Percentiles rank a stretch among this genome's conserved stretches.
These are phyloP conservation scores for Cardiocondyla obscurior DNA, from an alignment of 1,140 invertebrate genomes.

Conservation along the genomic window DNA sequence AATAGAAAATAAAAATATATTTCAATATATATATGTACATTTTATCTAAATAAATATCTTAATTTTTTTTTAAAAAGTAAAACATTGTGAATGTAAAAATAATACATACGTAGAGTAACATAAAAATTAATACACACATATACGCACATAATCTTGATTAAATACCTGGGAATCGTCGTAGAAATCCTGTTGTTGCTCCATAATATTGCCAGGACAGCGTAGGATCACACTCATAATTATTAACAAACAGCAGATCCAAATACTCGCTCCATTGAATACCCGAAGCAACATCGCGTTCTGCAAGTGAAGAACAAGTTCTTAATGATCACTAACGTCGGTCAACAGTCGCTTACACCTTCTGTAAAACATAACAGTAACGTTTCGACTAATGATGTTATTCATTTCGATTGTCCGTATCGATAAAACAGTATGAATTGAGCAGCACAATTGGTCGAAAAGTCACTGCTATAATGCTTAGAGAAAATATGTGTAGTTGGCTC, in stretches of 20 bases:
- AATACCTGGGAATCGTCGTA: conserved; percentile 96
- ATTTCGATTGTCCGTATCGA: too few species aligned
- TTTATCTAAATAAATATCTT: neutral
- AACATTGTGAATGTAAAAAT: too few species aligned
- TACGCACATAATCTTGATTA: neutral
- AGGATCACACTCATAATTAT: conserved; percentile 96
- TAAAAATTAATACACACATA: neutral
- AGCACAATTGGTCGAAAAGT: too few species aligned
- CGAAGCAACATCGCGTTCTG: conserved; percentile 91
- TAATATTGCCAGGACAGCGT: conserved; percentile 98
- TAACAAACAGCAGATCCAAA: conserved; percentile 94
- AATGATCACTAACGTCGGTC: too few species aligned
- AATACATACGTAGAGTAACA: neutral
- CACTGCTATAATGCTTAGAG: too few species aligned
- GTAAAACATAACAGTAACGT: too few species aligned
- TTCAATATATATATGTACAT: neutral
- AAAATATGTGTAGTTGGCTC: too few species aligned
- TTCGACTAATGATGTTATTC: too few species aligned
- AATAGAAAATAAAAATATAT: neutral
- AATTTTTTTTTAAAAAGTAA: neutral
- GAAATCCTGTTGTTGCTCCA: conserved; percentile 95
- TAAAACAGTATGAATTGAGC: too few species aligned
- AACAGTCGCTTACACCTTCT: too few species aligned
- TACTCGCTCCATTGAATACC: conserved; percentile 96
- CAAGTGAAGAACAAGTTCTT: conserved; percentile 8